These are phyloP conservation scores for Monopterus albus DNA, from an alignment of 2,113 vertebrate species.

Conservation along the genomic window DNA sequence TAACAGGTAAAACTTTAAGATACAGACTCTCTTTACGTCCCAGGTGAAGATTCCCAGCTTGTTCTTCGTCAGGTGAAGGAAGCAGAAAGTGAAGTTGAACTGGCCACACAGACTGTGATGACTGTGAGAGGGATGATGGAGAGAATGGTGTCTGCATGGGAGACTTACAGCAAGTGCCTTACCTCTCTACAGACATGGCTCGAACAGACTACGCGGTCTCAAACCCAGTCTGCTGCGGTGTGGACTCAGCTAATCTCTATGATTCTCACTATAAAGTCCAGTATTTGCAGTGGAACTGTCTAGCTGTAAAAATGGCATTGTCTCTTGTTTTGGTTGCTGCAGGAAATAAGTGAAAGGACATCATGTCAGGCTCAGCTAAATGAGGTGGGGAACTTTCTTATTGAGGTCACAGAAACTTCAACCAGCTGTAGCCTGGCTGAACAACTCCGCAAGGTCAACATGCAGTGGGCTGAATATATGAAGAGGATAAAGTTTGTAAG, in stretches of 20 bases:
- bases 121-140: conserved; percentile 40
- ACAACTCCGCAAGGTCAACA: conserved; percentile 57
- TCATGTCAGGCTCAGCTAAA: conserved; percentile 57
- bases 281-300: background rate
- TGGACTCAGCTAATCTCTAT: conserved; percentile 22
- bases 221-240: background rate
- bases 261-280: background rate
- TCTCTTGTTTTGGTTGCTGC: background rate
- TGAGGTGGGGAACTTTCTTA: conserved; percentile 58
- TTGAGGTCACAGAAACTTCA: conserved; percentile 45
- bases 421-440: conserved; percentile 20
- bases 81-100: conserved; percentile 38
- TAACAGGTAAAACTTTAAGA: background rate
- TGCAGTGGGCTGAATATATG: conserved; percentile 58
- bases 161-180: conserved; percentile 34
- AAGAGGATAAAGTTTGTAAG: conserved; percentile 67
- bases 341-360: conserved; percentile 56
- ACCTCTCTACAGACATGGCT: conserved; percentile 50
- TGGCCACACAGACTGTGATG: conserved; percentile 17
- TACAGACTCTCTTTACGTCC: background rate
- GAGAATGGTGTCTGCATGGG: conserved; percentile 47
- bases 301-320: background rate
- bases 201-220: background rate
- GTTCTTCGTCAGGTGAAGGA: conserved; percentile 41
- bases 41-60: conserved; percentile 32